Base-by-base conservation (phyloP, 2,797 vertebrate species). In the Platalea minor region DNA sequence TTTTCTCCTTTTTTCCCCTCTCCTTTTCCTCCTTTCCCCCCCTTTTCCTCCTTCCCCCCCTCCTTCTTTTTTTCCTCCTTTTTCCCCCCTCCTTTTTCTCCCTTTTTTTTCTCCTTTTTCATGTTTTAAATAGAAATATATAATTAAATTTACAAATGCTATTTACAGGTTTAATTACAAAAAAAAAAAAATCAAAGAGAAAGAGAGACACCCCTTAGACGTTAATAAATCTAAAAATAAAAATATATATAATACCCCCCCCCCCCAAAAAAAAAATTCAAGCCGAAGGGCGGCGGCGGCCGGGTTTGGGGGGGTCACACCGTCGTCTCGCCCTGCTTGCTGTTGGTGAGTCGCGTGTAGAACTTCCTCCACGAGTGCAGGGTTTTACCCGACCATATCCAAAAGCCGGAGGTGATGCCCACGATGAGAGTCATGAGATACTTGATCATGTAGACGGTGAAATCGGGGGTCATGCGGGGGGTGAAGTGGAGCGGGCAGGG, bases 321-420 rank as follows among this genome's bases (percentile, higher is more conserved):
- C 1, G 99, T 99, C 80, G 99, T 99, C 98, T 99, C 99, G 23
- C 99, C 99, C 4, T 99, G 99, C 96, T 98, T 99, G 95, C 99
- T 98, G 95, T 98, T 99, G 86, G 99, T 99, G 93, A 99, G 98
- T 35, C 99, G 98, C 1, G 98, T 98, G 97, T 99, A 99, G 97
- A 99, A 99, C 97, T 99, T 99, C 61, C 98, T 98, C 99, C 99
- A 99, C 11, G 99, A 99, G 54, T 99, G 99, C 91, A 99, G 98
- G n/a, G 99, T 99, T 98, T 99, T 99, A 54, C 99, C 99, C 3
- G 99, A 99, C 99, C 99, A 99, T 98, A 99, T 99, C 99, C 99
- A 99, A 98, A 99, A 99, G 33, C 99, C 99, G 1, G 99, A 99
- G 67, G 99, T 99, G 98, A 99, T 99, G 92, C 99, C 99, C 91